phyloP scores from a whole-genome alignment of 2,888 invertebrate genomes.

The Epinotia demarniana region DNA sequence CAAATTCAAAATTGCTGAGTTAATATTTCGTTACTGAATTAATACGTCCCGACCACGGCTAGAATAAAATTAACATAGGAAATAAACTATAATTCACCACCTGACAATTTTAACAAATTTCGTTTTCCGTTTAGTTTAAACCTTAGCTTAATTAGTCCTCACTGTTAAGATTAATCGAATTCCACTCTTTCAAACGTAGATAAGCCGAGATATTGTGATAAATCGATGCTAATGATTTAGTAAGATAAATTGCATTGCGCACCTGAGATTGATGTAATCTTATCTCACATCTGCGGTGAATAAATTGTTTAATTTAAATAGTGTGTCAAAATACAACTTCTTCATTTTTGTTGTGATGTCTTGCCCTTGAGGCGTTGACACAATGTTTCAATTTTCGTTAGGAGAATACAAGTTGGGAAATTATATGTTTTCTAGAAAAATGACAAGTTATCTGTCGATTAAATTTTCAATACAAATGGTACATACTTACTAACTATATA shows the following conservation, averaged over 20 bases:
- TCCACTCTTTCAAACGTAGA: slow-evolving; percentile 54
- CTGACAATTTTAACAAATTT: slow-evolving; percentile 44
- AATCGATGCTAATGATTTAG: slow-evolving; percentile 58
- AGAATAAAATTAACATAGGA: slow-evolving; percentile 41
- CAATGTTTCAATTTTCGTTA: no score
- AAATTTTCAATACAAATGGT: no score
- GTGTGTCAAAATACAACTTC: slow-evolving; percentile 31
- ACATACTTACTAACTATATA: no score
- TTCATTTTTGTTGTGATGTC: slow-evolving; percentile 10
- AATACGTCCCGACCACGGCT: slow-evolving; percentile 37
- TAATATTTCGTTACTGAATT: slow-evolving; percentile 35
- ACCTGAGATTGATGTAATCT: slow-evolving; percentile 46
- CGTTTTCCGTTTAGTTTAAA: slow-evolving; percentile 53
- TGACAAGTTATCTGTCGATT: no score
- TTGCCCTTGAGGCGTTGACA: neutral
- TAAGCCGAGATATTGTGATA: slow-evolving; percentile 57
- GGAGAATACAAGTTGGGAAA: no score
- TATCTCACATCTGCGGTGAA: slow-evolving; percentile 37
- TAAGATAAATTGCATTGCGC: slow-evolving; percentile 55
- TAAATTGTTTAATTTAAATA: slow-evolving; percentile 39
- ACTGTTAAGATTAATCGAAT: slow-evolving; percentile 58
- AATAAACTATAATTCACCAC: slow-evolving; percentile 31
- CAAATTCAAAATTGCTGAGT: slow-evolving; percentile 35
- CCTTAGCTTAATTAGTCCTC: slow-evolving; percentile 58
- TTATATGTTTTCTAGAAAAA: no score